phyloP scores from a whole-genome alignment of 2,797 vertebrate genomes.

The Tauraco hartlaubi region DNA sequence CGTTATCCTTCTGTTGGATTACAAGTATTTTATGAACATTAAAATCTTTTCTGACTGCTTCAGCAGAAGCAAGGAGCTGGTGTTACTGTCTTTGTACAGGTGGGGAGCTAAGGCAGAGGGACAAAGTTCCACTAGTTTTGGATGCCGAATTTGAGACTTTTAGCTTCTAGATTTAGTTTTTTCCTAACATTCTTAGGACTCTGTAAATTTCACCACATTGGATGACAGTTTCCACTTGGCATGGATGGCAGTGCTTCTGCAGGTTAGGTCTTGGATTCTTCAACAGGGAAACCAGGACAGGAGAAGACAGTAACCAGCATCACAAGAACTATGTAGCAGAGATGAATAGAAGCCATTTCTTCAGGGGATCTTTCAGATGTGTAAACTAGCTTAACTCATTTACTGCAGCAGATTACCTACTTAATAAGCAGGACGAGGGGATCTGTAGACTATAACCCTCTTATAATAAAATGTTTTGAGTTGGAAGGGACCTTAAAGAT shows the following conservation, averaged over 20 bases:
- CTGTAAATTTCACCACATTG: neutral
- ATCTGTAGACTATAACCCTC: neutral
- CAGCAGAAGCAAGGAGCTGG: neutral
- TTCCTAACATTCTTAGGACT: neutral
- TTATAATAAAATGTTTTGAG: too few species aligned
- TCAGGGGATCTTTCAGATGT: neutral
- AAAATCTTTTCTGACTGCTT: neutral
- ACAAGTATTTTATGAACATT: neutral
- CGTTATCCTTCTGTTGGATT: neutral
- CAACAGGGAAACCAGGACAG: neutral
- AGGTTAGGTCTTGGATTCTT: neutral
- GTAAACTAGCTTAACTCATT: neutral
- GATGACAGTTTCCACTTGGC: neutral
- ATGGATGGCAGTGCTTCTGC: neutral
- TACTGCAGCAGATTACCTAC: neutral
- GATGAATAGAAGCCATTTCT: neutral
- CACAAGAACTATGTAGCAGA: neutral
- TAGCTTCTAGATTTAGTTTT: neutral
- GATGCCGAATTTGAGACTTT: neutral
- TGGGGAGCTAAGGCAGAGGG: neutral
- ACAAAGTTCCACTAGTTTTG: neutral
- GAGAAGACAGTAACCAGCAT: neutral
- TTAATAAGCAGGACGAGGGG: neutral
- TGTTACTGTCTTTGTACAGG: neutral
- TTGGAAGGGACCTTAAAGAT: too few species aligned